Evolutionary conservation across 2,113 vertebrate genomes (phyloP).

Genomic region (Megalops atlanticus): DNA sequence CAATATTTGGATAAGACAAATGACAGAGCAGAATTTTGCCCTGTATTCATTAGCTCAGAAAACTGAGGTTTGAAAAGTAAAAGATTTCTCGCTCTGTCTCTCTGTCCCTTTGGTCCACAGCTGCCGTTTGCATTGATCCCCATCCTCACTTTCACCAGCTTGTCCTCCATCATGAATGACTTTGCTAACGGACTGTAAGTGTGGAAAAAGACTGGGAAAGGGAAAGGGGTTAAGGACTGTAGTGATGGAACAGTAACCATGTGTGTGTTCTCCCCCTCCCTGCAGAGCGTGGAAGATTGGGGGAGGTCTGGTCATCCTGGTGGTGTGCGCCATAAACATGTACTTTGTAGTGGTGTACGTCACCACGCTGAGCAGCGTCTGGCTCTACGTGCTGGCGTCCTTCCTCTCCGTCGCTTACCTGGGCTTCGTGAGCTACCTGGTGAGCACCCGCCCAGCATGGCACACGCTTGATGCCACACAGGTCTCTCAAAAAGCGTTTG

Average conservation of each 20-base stretch:
- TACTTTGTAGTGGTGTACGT: constrained; percentile 93
- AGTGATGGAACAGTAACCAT: no score
- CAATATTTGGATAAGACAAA: no score
- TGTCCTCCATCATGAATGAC: constrained; percentile 86
- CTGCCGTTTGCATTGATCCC: constrained; percentile 95
- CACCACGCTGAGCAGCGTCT: constrained; percentile 70
- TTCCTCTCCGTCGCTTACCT: constrained; percentile 82
- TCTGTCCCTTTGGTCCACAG: constrained; percentile 61
- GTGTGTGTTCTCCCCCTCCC: constrained; percentile 20
- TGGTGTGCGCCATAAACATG: constrained; percentile 89
- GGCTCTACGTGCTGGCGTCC: constrained; percentile 77
- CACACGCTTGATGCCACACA: no score
- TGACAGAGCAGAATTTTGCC: no score
- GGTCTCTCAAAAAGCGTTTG: no score
- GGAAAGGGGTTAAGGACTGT: neutral
- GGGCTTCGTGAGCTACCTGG: constrained; percentile 87
- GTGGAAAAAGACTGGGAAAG: neutral
- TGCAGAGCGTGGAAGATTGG: constrained; percentile 83
- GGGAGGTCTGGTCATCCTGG: constrained; percentile 78
- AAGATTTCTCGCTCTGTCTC: neutral
- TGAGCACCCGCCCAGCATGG: constrained; percentile 66
- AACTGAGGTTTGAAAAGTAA: no score
- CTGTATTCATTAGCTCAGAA: no score
- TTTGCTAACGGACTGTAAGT: constrained; percentile 93
- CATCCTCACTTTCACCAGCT: constrained; percentile 91